Evolutionary conservation across 2,888 invertebrate species (phyloP).

Genomic region (Globia sparganii): DNA sequence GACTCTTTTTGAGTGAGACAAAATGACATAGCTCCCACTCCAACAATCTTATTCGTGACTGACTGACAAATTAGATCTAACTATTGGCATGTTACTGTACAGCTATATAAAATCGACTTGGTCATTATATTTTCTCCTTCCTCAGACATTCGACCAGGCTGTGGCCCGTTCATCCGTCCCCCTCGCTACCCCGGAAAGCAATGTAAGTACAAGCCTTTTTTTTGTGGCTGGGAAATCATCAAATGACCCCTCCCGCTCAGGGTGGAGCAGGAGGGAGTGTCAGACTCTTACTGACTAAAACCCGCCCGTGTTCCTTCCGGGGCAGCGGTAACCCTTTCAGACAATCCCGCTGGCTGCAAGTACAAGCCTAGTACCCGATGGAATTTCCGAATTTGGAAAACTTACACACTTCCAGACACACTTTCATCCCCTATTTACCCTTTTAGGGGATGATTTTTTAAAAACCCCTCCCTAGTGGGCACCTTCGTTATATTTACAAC

Average conservation of each 20-base stretch:
- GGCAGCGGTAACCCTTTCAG: too few relatives aligned
- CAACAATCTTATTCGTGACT: not conserved
- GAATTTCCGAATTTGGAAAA: not conserved
- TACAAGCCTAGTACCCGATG: not conserved
- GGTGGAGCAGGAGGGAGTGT: too few relatives aligned
- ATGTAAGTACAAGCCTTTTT: conserved; percentile 36
- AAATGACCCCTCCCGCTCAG: too few relatives aligned
- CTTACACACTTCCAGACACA: too few relatives aligned
- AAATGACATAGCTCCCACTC: not conserved
- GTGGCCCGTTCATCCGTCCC: not conserved
- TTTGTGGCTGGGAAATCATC: too few relatives aligned
- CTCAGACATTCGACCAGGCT: conserved; percentile 13
- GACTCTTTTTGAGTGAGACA: not conserved
- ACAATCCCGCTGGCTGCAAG: too few relatives aligned
- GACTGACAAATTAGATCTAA: not conserved
- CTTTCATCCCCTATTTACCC: not conserved
- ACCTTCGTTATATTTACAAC: not conserved
- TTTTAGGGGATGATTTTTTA: not conserved
- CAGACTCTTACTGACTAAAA: too few relatives aligned
- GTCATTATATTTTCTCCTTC: conserved; percentile 10
- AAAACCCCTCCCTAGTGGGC: not conserved
- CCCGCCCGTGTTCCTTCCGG: too few relatives aligned
- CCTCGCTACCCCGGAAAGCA: conserved; percentile 12
- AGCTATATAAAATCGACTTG: not conserved
- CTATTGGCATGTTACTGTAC: too few relatives aligned